Evolutionary conservation across 2,797 vertebrate genomes (phyloP).

Genomic region (Sebastes nivosus): DNA sequence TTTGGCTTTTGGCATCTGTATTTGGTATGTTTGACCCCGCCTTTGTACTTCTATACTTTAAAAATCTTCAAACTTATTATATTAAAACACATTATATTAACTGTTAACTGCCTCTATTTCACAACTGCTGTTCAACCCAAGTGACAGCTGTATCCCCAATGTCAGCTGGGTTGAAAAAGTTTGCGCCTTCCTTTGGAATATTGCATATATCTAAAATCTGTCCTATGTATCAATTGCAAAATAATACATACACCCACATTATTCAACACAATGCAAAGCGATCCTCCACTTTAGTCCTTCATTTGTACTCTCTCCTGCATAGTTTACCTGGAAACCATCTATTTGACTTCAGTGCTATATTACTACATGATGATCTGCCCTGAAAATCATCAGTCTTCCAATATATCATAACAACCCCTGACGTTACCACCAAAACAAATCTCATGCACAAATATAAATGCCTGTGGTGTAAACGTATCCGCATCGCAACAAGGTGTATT

Average conservation of each 20-base stretch:
- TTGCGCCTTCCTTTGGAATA: not conserved
- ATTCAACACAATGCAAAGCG: not conserved
- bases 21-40: not conserved
- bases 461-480: slow-evolving; percentile 43
- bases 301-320: not conserved
- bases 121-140: not conserved
- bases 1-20: not conserved
- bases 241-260: not conserved
- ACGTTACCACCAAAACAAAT: slow-evolving; percentile 35
- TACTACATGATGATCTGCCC: not conserved
- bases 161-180: not conserved
- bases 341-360: not conserved
- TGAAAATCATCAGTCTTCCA: slow-evolving; percentile 11
- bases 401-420: slow-evolving; percentile 3
- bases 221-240: not conserved
- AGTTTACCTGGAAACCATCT: not conserved
- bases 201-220: not conserved
- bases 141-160: not conserved
- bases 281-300: not conserved
- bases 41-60: not conserved
- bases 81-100: no score
- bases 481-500: slow-evolving; percentile 23
- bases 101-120: not conserved
- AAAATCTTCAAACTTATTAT: not conserved
- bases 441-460: slow-evolving; percentile 31